phyloP scores from a whole-genome alignment of 1,140 invertebrate species.

The Cydia amplana region DNA sequence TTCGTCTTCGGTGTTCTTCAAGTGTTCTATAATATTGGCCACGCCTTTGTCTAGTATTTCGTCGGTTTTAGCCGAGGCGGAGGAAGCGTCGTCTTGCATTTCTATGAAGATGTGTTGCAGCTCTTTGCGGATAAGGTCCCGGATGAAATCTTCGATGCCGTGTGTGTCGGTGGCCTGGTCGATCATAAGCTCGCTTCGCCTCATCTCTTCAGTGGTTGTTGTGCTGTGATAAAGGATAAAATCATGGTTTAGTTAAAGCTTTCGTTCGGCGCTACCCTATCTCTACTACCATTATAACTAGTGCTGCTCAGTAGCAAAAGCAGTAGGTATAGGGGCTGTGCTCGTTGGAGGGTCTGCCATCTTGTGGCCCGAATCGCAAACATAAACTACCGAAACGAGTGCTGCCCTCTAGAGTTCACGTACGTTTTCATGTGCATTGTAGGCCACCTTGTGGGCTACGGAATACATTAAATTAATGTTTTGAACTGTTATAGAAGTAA shows the following conservation, averaged over 20 bases:
- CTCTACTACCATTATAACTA: too few relatives aligned
- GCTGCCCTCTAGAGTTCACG: too few relatives aligned
- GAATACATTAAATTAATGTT: too few relatives aligned
- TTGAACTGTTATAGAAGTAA: too few relatives aligned
- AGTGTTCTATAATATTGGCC: conserved; percentile 59
- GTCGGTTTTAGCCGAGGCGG: conserved; percentile 46
- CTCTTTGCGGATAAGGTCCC: conserved; percentile 66
- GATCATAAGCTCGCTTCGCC: conserved; percentile 44
- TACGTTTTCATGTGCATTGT: too few relatives aligned
- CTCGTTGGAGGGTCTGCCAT: too few relatives aligned
- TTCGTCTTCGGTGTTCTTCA: conserved; percentile 48
- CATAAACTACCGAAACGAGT: too few relatives aligned
- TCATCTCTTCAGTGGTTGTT: conserved; percentile 40
- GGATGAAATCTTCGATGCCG: conserved; percentile 69
- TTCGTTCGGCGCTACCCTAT: too few relatives aligned
- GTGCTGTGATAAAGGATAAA: conserved; percentile 33
- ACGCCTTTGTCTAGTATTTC: conserved; percentile 61
- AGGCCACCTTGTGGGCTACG: too few relatives aligned
- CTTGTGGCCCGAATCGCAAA: too few relatives aligned
- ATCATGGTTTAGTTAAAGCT: neutral
- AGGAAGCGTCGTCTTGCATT: conserved; percentile 51
- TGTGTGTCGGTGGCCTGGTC: conserved; percentile 67
- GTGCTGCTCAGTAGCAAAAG: too few relatives aligned
- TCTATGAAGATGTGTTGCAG: conserved; percentile 61
- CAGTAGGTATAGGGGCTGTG: too few relatives aligned